Evolutionary conservation across 2,797 vertebrate genomes (phyloP).

Genomic region (Meda fulgida): DNA sequence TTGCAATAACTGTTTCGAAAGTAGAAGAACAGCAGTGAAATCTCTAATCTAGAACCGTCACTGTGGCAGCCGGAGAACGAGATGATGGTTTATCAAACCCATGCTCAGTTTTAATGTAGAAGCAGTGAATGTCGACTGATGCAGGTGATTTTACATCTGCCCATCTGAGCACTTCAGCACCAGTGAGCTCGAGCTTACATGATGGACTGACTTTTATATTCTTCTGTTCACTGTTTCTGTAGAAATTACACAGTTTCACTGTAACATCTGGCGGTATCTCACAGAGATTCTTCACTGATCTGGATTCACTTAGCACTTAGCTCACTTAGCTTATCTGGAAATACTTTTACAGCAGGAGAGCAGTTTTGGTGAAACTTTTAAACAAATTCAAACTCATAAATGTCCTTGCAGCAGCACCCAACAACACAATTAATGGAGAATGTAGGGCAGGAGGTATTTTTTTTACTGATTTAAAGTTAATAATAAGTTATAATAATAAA

Average conservation of each 20-base stretch:
- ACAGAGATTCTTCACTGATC: constrained; percentile 60
- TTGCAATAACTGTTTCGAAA: background rate
- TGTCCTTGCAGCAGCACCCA: background rate
- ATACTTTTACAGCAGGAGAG: constrained; percentile 78
- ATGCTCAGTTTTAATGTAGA: background rate
- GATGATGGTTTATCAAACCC: accelerated
- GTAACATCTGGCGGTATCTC: background rate
- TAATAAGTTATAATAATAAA: no score
- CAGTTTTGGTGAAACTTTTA: background rate
- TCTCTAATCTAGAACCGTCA: constrained; percentile 35
- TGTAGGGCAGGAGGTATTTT: no score
- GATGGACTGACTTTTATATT: accelerated
- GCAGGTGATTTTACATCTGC: background rate
- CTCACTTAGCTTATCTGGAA: no score
- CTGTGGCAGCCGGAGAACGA: background rate
- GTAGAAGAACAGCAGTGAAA: background rate
- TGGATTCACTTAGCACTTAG: constrained; percentile 51
- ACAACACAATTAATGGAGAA: background rate
- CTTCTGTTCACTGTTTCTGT: accelerated
- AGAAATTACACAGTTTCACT: constrained; percentile 54
- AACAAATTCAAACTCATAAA: background rate
- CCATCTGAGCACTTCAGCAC: constrained; percentile 38
- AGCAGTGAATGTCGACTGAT: constrained; percentile 50
- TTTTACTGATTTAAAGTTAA: no score
- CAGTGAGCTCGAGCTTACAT: constrained; percentile 49